phyloP scores from a whole-genome alignment of 2,113 vertebrate species.

The Miniopterus natalensis region DNA sequence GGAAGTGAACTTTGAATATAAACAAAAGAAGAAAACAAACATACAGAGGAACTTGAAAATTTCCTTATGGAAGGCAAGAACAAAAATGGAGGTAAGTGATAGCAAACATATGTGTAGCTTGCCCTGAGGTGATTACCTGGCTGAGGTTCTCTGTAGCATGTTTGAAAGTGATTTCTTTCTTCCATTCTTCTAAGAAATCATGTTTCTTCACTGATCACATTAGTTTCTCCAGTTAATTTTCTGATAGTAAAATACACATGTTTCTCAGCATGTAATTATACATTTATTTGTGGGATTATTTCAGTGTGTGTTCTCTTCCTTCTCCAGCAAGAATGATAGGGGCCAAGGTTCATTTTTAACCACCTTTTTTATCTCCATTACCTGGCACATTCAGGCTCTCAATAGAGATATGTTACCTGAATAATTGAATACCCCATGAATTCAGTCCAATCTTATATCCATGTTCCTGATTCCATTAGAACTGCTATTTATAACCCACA shows the following conservation, averaged over 20 bases:
- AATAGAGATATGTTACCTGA: too few relatives aligned
- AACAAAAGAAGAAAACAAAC: background rate
- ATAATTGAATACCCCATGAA: too few relatives aligned
- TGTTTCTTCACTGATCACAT: slow-evolving; percentile 88
- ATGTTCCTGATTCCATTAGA: too few relatives aligned
- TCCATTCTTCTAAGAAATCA: slow-evolving; percentile 87
- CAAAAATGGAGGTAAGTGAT: background rate
- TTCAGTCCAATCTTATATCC: too few relatives aligned
- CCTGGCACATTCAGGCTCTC: too few relatives aligned
- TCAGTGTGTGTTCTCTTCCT: background rate
- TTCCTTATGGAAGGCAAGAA: background rate
- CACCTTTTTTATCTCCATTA: too few relatives aligned
- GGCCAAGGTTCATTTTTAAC: background rate
- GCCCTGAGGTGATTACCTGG: slow-evolving; percentile 77
- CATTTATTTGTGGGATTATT: background rate
- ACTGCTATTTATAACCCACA: too few relatives aligned
- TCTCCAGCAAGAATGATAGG: background rate
- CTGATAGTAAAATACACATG: slow-evolving; percentile 66
- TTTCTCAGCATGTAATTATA: slow-evolving; percentile 60
- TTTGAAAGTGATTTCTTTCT: slow-evolving; percentile 83
- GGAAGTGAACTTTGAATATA: background rate
- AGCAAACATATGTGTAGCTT: background rate
- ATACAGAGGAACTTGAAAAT: background rate
- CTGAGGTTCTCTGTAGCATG: slow-evolving; percentile 85
- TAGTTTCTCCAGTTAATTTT: slow-evolving; percentile 88